These are phyloP conservation scores for Steinernema scapterisci DNA, from an alignment of 2,888 invertebrate genomes.

Conservation along the genomic window DNA sequence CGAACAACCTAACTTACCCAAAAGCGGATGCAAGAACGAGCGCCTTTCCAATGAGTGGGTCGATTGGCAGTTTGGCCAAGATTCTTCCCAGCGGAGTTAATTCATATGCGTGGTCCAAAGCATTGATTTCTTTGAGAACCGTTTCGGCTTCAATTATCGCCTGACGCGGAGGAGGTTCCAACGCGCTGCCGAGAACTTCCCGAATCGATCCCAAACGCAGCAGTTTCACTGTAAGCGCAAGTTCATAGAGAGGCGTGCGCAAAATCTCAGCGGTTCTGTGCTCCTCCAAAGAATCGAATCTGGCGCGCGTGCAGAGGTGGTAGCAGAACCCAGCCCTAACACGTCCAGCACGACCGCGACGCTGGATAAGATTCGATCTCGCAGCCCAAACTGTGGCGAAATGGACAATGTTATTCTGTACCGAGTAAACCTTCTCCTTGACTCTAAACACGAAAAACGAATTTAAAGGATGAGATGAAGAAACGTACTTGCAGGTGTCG, in stretches of 20 bases:
- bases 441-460: constrained; percentile 71
- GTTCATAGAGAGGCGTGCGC: constrained; percentile 91
- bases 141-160: constrained; percentile 97
- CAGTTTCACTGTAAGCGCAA: constrained; percentile 87
- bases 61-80: constrained; percentile 90
- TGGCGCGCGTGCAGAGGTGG: constrained; percentile 78
- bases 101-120: constrained; percentile 83
- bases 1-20: constrained; percentile 69
- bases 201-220: constrained; percentile 88
- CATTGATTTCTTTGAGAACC: constrained; percentile 72
- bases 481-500: constrained; percentile 77
- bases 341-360: constrained; percentile 92
- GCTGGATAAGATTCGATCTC: constrained; percentile 89
- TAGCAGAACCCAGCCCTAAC: constrained; percentile 91
- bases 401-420: constrained; percentile 97
- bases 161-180: constrained; percentile 94
- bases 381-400: constrained; percentile 78
- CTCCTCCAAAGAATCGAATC: constrained; percentile 72
- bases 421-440: constrained; percentile 94
- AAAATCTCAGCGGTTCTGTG: constrained; percentile 97
- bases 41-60: constrained; percentile 95
- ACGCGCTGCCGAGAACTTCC: constrained; percentile 86
- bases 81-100: constrained; percentile 90
- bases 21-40: constrained; percentile 91
- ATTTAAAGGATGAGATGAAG: background rate